Evolutionary conservation across 30 jellyfish, hydroid and myxozoan genomes (phyloP).

Genomic region (Phacellophora camtschatica): DNA sequence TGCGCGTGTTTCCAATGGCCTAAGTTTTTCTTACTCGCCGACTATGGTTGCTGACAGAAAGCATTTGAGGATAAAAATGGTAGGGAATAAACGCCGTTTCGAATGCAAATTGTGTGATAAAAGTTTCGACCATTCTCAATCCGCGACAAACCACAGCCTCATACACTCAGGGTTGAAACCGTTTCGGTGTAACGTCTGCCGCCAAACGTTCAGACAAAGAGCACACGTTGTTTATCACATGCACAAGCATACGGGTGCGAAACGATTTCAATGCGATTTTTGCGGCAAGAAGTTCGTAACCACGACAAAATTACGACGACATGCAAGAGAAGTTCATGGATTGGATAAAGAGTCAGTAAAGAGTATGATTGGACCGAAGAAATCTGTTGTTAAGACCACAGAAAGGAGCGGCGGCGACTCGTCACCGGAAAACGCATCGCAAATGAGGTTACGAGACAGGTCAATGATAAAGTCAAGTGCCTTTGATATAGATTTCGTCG

Average conservation of each 20-base stretch:
- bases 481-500: background rate
- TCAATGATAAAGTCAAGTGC: background rate
- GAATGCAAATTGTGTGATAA: background rate
- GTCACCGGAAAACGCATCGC: no score
- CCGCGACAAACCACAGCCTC: background rate
- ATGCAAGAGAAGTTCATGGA: slow-evolving; percentile 3
- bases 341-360: background rate
- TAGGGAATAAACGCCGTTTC: background rate
- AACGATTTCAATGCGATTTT: background rate
- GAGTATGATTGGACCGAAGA: background rate
- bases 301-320: background rate
- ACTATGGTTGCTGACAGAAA: background rate
- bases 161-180: slow-evolving; percentile 9
- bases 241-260: background rate
- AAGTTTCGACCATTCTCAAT: background rate
- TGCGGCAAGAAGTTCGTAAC: background rate
- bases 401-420: background rate
- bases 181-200: slow-evolving; percentile 7
- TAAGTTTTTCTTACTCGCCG: slow-evolving; percentile 10
- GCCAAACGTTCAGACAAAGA: slow-evolving; percentile 2
- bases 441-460: background rate
- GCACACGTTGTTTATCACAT: slow-evolving; percentile 9
- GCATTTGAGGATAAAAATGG: background rate
- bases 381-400: background rate
- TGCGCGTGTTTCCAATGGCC: no score